These are phyloP conservation scores for Enteromius anoplus DNA, from an alignment of 2,797 vertebrate genomes.

Conservation along the genomic window DNA sequence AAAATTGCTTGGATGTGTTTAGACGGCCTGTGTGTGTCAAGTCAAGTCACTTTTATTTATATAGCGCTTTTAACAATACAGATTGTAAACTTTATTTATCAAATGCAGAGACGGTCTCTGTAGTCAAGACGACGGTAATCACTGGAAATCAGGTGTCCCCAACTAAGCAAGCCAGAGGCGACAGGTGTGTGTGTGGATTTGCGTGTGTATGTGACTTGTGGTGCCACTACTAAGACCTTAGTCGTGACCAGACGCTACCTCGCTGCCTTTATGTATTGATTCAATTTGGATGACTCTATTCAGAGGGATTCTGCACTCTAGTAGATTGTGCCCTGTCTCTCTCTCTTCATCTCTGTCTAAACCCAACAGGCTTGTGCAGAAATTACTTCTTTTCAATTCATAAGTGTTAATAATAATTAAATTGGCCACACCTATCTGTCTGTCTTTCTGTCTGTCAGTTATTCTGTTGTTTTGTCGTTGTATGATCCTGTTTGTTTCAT, in stretches of 20 bases:
- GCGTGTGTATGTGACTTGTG: conserved; percentile 12
- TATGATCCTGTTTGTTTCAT: no score
- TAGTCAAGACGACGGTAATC: no score
- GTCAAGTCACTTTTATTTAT: no score
- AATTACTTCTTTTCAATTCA: neutral
- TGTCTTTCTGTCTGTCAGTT: neutral
- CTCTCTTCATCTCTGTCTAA: neutral
- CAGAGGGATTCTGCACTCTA: conserved; percentile 28
- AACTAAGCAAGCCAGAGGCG: no score
- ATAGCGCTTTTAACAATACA: no score
- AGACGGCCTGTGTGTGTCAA: neutral
- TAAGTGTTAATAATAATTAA: neutral
- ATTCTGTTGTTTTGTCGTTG: no score
- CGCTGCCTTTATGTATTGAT: conserved; percentile 49
- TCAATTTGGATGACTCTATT: conserved; percentile 29
- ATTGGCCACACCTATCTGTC: neutral
- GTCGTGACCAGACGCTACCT: conserved; percentile 35
- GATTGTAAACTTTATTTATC: no score
- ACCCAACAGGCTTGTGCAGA: neutral
- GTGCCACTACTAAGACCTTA: conserved; percentile 49
- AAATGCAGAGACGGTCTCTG: no score
- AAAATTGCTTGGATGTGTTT: conserved; percentile 25
- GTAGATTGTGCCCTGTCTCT: conserved; percentile 13
- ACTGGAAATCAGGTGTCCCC: no score
- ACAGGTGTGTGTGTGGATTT: neutral